Conservation (phyloP, 2,797 vertebrate species). For the Sitta carolinensis region DNA sequence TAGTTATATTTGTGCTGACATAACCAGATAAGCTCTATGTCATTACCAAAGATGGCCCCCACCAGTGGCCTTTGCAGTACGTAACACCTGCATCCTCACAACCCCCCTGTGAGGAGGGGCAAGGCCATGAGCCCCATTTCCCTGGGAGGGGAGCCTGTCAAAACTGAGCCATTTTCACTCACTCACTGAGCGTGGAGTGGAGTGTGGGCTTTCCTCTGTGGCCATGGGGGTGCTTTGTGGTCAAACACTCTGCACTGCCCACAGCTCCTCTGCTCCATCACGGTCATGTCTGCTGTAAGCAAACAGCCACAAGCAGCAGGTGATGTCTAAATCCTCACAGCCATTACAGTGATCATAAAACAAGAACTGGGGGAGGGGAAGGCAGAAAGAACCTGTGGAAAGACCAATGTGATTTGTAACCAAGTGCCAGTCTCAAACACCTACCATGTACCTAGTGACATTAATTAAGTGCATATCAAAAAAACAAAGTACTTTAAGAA, state of each 20-base stretch:
- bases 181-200: neutral
- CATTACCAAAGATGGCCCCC: neutral
- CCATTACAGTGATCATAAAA: neutral
- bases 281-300: neutral
- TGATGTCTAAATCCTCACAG: neutral
- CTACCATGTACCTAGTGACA: neutral
- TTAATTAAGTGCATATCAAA: constrained; percentile 4
- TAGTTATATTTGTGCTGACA: constrained; percentile 42
- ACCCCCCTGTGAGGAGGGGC: neutral
- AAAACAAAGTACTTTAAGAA: constrained; percentile 1
- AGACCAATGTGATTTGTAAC: constrained; percentile 17
- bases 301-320: neutral
- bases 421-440: neutral
- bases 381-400: neutral
- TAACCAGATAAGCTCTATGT: constrained; percentile 7
- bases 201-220: neutral
- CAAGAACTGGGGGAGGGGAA: neutral
- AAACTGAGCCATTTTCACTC: neutral
- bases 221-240: neutral
- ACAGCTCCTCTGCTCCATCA: neutral
- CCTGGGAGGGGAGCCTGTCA: neutral
- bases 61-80: neutral
- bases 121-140: neutral
- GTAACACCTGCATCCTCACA: neutral
- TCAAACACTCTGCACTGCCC: neutral